A percentile compares a stretch with the other conserved stretches of the same genome.
phyloP scores from a whole-genome alignment of 2,113 vertebrate species.

The Prunella fulvescens region DNA sequence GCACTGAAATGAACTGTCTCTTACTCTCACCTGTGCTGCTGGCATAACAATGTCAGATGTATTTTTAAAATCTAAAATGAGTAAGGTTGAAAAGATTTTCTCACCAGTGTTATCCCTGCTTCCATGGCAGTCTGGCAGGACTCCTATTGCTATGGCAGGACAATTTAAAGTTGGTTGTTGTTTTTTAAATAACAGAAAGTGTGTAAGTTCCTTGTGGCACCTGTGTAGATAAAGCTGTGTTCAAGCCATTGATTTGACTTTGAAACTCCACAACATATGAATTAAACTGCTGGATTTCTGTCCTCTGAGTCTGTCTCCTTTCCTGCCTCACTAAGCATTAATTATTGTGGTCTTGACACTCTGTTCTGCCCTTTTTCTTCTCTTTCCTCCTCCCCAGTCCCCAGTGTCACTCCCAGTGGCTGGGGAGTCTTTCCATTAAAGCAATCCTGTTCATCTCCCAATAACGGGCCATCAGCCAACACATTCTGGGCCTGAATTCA shows the following conservation, averaged over 20 bases:
- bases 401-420: neutral
- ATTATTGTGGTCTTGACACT: neutral
- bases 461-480: conserved; percentile 28
- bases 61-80: neutral
- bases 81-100: neutral
- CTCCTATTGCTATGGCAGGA: neutral
- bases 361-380: neutral
- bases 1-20: neutral
- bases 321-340: conserved; percentile 6
- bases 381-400: neutral
- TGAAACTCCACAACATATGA: neutral
- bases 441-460: conserved; percentile 1
- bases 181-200: neutral
- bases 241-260: neutral
- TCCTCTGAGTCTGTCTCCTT: neutral
- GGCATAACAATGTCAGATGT: neutral
- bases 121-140: neutral
- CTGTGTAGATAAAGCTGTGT: neutral
- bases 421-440: neutral
- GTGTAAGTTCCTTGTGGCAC: neutral
- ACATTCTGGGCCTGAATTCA: conserved; percentile 36
- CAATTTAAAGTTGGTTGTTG: neutral
- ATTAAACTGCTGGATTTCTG: neutral
- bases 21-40: neutral
- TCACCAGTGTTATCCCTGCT: neutral